Base-by-base conservation (phyloP, 2,797 vertebrate genomes). In the Gambelia wislizenii region DNA sequence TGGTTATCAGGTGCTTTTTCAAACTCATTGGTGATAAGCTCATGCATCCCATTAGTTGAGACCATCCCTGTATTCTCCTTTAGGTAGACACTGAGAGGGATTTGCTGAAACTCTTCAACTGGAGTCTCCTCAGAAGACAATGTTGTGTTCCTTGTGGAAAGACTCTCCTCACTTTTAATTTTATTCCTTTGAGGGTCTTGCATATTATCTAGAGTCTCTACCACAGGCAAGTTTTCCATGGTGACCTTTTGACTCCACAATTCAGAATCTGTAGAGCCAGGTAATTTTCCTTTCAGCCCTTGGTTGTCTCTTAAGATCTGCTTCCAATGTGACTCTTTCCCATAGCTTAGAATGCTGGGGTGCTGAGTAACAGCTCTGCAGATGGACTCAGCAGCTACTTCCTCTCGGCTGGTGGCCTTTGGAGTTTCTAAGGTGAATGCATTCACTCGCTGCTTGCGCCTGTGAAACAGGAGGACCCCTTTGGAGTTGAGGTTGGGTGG, bases 391-490 rank as follows among this genome's bases (percentile, higher is more conserved):
- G 92, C 91, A 54, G 59, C 86, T 74, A 92, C 90, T 89, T 95
- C 95, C 76, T 82, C 92, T 42, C 67, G 87, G 39, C 80, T 85
- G 69, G 4, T 20, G 72, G 56, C 7, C 42, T 97, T 97, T 7
- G 96, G 87, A 93, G 97, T 98, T 90, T 98, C 96, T 2, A 97
- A 95, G 0, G 98, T 96, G 82, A 99, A 99, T 81, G 98, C 98
- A 13, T 98, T 98, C 5, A 99, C 98, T 13, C 98, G 97, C 94
- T 99, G 98, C 95, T 97, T 97, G 93, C 98, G 98, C 36, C 98
- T 97, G 95, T 99, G 98, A 97, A 99, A 99, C 88, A 99, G 98
- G 95, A 98, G 98, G 59, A 99, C 99, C 0, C 99, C 99, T 85
- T 98, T 98, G 91, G 99, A 99, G 95, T 96, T 98, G 95, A 98